Percentiles rank a stretch among this genome's conserved stretches.
These are phyloP conservation scores for Drosophila planitibia DNA, from an alignment of 2,888 invertebrate species.

Conservation along the genomic window DNA sequence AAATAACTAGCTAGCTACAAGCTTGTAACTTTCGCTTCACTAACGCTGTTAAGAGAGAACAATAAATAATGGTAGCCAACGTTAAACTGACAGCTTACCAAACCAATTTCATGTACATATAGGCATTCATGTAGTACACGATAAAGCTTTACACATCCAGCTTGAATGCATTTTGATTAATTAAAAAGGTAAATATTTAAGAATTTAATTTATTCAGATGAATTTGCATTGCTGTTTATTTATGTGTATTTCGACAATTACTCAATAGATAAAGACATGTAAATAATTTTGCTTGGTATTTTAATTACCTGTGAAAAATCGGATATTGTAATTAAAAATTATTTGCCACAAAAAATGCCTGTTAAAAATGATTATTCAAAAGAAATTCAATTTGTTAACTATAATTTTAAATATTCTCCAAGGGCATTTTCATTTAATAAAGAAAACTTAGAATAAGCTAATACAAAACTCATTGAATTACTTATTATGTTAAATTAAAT, in stretches of 20 bases:
- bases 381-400: rapidly evolving
- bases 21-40: constrained; percentile 54
- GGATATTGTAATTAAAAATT: not conserved
- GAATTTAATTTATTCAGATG: not conserved
- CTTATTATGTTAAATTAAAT: not conserved
- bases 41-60: not conserved
- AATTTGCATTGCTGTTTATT: not conserved
- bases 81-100: constrained; percentile 15
- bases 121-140: not conserved
- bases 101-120: not conserved
- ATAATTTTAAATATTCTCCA: not conserved
- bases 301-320: not conserved
- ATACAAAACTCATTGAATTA: not conserved
- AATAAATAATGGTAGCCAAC: constrained; percentile 1
- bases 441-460: not conserved
- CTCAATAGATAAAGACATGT: not conserved
- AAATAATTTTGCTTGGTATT: not conserved
- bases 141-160: not conserved
- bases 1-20: constrained; percentile 5
- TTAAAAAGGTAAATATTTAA: not conserved
- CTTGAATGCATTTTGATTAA: not conserved
- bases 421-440: too few relatives aligned
- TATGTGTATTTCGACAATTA: not conserved
- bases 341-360: not conserved
- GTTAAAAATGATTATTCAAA: not conserved